Base-by-base conservation (phyloP, 2,888 invertebrate genomes). In the Drosophila rellima region DNA sequence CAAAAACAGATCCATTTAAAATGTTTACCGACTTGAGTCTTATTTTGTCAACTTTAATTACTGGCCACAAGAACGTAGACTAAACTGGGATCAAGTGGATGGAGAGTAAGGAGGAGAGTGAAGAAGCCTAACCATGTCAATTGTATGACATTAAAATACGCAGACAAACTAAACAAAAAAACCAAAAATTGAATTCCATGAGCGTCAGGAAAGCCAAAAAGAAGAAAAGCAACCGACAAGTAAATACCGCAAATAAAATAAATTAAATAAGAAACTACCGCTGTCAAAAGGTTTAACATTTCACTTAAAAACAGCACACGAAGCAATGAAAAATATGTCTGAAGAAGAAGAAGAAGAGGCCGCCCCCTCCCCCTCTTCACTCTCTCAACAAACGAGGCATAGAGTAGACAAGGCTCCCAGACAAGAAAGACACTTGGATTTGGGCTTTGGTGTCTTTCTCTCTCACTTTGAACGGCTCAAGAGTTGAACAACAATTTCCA, bases 241-340 rank as follows among this genome's bases (percentile, higher is more conserved):
- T 78, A 88, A 88, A 84, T 88, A 80, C 83, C 83, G 89, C 87
- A 84, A 84, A 84, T 84, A 84, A 84, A 84, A 84, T 84, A 88
- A 84, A 84, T 84, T 88, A 88, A 84, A 88, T 84, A 84, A 84
- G 83, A 88, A 84, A 88, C 83, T 88, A 84, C 83, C 83, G 89
- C 83, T 84, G 83, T 84, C 83, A 84, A 88, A 84, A 84, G 83
- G 83, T 88, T 84, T 84, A 84, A 84, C 83, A 84, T 84, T 84
- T 84, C 83, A 84, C 83, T 84, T 84, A 84, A 84, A 88, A 83
- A 78, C 74, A 81, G 75, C 76, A 76, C 59, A 74, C 63, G 65
- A 86, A 80, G 83, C 65, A 71, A 59, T 66, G 68, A 59, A 70
- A 66, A 55, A 70, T 72, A 65, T 78, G 63, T 69, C 40, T 72